These are phyloP conservation scores for Drosophila seguyi DNA, from an alignment of 1,140 invertebrate species.

Conservation along the genomic window DNA sequence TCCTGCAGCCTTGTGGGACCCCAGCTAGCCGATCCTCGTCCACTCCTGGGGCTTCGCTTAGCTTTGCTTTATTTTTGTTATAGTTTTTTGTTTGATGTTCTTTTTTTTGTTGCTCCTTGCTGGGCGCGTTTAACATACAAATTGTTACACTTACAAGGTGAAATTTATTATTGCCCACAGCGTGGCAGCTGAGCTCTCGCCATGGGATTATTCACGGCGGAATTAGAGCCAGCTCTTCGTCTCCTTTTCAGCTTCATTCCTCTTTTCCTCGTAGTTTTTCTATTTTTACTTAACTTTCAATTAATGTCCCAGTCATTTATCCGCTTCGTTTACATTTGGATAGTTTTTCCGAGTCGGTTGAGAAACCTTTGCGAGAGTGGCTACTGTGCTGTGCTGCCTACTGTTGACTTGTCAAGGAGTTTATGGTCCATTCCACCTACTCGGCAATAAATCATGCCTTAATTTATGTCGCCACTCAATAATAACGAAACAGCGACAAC, in stretches of 20 bases:
- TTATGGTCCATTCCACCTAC: conserved; percentile 68
- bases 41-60: conserved; percentile 21
- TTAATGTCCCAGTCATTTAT: conserved; percentile 45
- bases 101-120: conserved; percentile 33
- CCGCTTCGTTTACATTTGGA: conserved; percentile 36
- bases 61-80: conserved; percentile 15
- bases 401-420: conserved; percentile 58
- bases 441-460: conserved; percentile 73
- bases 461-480: conserved; percentile 61
- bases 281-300: conserved; percentile 41
- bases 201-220: conserved; percentile 49
- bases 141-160: conserved; percentile 84
- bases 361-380: conserved; percentile 33
- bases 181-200: conserved; percentile 35
- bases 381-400: conserved; percentile 20
- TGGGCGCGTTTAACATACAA: conserved; percentile 83
- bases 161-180: conserved; percentile 80
- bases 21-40: conserved; percentile 38
- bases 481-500: conserved; percentile 58
- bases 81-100: conserved; percentile 6
- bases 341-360: conserved; percentile 41
- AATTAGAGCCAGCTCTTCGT: conserved; percentile 35
- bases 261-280: neutral
- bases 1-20: conserved; percentile 52
- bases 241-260: neutral